These are phyloP conservation scores for Lagopus leucura DNA, from an alignment of 2,113 vertebrate species.

Conservation along the genomic window DNA sequence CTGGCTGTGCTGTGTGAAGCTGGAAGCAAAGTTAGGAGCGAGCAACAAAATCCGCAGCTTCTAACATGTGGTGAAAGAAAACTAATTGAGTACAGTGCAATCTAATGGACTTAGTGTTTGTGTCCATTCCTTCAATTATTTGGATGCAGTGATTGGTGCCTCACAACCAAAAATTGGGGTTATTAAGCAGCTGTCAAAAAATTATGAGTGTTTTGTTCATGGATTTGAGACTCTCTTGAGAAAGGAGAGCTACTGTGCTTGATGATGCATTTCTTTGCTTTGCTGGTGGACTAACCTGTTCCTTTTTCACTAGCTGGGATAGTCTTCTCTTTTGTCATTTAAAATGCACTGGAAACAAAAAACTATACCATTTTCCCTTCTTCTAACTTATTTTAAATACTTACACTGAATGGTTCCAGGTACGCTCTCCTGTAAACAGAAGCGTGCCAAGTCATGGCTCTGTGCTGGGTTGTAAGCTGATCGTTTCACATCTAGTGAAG, in stretches of 20 bases:
- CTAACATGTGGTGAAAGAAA: background rate
- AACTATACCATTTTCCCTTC: background rate
- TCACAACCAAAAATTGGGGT: accelerated
- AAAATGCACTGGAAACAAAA: background rate
- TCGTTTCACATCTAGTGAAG: background rate
- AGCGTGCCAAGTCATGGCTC: background rate
- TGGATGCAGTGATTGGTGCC: background rate
- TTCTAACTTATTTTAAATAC: background rate
- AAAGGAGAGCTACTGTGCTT: accelerated
- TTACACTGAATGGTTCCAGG: background rate
- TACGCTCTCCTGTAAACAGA: background rate
- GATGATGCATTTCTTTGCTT: background rate
- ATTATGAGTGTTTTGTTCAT: background rate
- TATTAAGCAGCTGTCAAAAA: background rate
- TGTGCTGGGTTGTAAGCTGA: background rate
- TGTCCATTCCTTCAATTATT: background rate
- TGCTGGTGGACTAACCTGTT: background rate
- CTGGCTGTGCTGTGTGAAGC: background rate
- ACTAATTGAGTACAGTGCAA: background rate
- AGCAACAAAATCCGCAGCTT: background rate
- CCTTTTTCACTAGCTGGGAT: background rate
- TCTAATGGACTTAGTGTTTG: background rate
- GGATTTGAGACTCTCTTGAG: background rate
- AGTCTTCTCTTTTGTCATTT: background rate
- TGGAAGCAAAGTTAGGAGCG: background rate